Conservation (phyloP, 2,888 invertebrate species). For the Morpho helenor region DNA sequence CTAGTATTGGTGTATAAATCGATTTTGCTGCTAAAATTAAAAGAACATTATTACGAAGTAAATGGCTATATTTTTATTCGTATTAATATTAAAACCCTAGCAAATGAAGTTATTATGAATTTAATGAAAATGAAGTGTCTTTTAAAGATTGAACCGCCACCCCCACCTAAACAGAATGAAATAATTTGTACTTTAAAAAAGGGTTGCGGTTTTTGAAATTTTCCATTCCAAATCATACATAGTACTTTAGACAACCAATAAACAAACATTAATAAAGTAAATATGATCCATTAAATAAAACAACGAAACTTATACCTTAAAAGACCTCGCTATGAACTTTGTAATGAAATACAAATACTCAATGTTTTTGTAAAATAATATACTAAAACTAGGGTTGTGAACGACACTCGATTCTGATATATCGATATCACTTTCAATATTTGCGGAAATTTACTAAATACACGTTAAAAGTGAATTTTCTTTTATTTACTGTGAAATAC, state of each 20-base stretch:
- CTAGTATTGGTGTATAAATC: too few species aligned
- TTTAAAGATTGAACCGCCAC: constrained; percentile 47
- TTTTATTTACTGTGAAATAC: too few species aligned
- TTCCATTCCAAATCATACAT: constrained; percentile 18
- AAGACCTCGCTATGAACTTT: constrained; percentile 41
- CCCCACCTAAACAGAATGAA: constrained; percentile 43
- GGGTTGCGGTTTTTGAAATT: constrained; percentile 39
- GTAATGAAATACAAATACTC: constrained; percentile 72
- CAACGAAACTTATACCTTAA: constrained; percentile 72
- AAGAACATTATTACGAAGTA: too few species aligned
- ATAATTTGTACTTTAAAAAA: constrained; percentile 72
- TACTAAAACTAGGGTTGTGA: constrained; percentile 15
- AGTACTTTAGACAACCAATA: constrained; percentile 47
- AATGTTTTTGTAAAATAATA: constrained; percentile 32
- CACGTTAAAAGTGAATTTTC: too few species aligned
- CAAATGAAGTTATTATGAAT: constrained; percentile 40
- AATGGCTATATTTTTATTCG: too few species aligned
- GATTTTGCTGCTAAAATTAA: too few species aligned
- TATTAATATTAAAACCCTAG: constrained; percentile 35
- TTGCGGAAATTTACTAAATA: too few species aligned
- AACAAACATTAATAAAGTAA: constrained; percentile 59
- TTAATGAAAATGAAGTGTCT: constrained; percentile 38
- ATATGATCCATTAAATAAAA: constrained; percentile 75
- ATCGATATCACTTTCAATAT: too few species aligned
- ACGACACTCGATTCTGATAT: neutral